A percentile compares a stretch with the other conserved stretches of the same genome.
Conservation (phyloP, 1,140 invertebrate genomes). For the Procambarus virginalis region DNA sequence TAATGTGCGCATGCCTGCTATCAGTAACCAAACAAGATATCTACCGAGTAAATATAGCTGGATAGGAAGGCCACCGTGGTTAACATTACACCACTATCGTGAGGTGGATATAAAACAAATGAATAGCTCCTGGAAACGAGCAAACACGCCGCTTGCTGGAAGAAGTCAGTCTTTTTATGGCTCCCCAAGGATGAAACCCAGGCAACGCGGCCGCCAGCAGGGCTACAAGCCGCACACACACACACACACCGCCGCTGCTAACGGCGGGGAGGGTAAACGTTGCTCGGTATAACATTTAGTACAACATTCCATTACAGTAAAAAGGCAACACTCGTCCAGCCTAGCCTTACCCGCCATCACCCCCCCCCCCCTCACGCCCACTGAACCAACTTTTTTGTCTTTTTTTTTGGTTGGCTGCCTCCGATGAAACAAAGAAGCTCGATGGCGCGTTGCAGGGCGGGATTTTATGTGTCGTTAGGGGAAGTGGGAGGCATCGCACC, state of each 20-base stretch:
- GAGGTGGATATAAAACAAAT: no score
- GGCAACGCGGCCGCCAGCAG: no score
- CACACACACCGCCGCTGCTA: background rate
- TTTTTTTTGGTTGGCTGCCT: background rate
- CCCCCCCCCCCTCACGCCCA: background rate
- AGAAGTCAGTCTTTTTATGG: background rate
- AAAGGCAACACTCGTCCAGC: background rate
- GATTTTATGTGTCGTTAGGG: conserved; percentile 2
- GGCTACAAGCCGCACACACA: no score
- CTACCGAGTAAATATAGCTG: no score
- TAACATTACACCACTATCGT: no score
- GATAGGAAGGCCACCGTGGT: no score
- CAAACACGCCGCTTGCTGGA: background rate
- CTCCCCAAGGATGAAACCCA: background rate
- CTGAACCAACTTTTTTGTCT: background rate
- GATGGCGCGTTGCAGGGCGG: background rate
- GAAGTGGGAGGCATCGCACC: background rate
- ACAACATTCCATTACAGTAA: conserved; percentile 5
- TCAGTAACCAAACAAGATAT: no score
- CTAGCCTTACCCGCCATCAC: background rate
- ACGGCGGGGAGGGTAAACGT: conserved; percentile 3
- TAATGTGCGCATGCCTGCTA: no score
- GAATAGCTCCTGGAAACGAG: background rate
- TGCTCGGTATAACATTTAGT: background rate
- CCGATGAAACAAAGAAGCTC: background rate